Evolutionary conservation across 1,140 invertebrate species (phyloP), one percentile per base, ranked within the genome.

Genomic region (Anadara kagoshimensis): DNA sequence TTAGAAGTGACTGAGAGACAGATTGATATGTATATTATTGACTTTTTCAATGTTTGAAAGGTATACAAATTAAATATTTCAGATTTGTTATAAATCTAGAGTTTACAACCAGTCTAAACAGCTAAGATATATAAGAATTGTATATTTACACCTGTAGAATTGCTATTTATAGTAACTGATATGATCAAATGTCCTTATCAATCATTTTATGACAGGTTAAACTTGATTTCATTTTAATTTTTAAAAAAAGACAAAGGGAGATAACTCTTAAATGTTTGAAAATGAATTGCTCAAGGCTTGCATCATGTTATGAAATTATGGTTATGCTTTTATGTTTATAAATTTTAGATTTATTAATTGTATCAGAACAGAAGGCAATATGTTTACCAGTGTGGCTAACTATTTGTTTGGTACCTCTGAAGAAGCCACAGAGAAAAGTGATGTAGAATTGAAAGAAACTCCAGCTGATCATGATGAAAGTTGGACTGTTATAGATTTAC

Each of bases 341-440:
- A 4, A 14, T 10, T 24, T 36, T 41, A 62, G 14, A 7, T 58
- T 58, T 58, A 22, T 58, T 22, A 26, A 26, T 26, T 18, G 11
- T n/a, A 22, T 22, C 57, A 7, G 26, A 18, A 58, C 56, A 45
- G 29, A 49, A 58, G 47, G 18, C 66, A 79, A 61, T 18, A 79
- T 79, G 77, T 59, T 79, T 43, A 76, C 56, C 51, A 70, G 77
- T 47, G 69, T 78, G 22, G 62, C 64, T 45, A 73, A 49, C 58
- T 67, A 73, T 36, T 57, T 79, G 53, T 79, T 79, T 70, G 77
- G 77, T 14, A 51, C 57, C 63, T 69, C 62, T 45, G 65, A 69
- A 7, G 59, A 43, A 49, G 49, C 70, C 20, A 45, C 51, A 11
- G 26, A 49, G 36, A 58, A 11, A 22, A 44, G 41, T n/a, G 53